These are phyloP conservation scores for Halocynthia aurantium DNA, from an alignment of 23 tunicate species.

Conservation along the genomic window DNA sequence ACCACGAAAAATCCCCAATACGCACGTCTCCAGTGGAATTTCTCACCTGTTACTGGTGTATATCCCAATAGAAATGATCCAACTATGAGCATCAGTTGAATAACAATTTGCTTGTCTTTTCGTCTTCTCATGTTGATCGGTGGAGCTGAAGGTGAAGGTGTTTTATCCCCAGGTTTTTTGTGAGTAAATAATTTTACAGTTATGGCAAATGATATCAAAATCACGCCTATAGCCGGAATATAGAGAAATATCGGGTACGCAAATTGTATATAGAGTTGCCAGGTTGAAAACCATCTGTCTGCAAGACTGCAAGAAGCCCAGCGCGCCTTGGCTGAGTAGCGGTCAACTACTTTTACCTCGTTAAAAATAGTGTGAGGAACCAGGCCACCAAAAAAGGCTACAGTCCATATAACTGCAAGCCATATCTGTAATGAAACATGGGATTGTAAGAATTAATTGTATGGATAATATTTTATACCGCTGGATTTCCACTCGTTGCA, in stretches of 20 bases:
- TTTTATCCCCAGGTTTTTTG: conserved; percentile 5
- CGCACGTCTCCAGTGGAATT: neutral
- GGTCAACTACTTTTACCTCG: conserved; percentile 47
- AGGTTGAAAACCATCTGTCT: conserved; percentile 42
- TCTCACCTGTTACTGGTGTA: conserved; percentile 29
- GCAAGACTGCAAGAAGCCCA: conserved; percentile 73
- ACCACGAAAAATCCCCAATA: too few species aligned
- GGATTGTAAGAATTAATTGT: too few species aligned
- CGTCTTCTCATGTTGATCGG: neutral
- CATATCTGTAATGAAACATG: conserved; percentile 20
- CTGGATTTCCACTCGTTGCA: too few species aligned
- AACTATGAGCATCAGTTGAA: conserved; percentile 37
- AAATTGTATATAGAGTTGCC: conserved; percentile 60
- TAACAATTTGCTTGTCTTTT: conserved; percentile 25
- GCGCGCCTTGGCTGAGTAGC: conserved; percentile 28
- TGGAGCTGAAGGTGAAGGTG: neutral
- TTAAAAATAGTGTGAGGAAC: conserved; percentile 64
- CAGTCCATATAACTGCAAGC: conserved; percentile 35
- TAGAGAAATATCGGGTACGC: conserved; percentile 38
- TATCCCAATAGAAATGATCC: conserved; percentile 39
- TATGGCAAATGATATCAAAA: neutral
- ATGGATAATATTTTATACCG: too few species aligned
- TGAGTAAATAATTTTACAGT: neutral
- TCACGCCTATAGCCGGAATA: conserved; percentile 16
- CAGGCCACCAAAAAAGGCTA: conserved; percentile 42